Base-by-base conservation (phyloP, 2,888 invertebrate species). In the Cistogaster globosa region DNA sequence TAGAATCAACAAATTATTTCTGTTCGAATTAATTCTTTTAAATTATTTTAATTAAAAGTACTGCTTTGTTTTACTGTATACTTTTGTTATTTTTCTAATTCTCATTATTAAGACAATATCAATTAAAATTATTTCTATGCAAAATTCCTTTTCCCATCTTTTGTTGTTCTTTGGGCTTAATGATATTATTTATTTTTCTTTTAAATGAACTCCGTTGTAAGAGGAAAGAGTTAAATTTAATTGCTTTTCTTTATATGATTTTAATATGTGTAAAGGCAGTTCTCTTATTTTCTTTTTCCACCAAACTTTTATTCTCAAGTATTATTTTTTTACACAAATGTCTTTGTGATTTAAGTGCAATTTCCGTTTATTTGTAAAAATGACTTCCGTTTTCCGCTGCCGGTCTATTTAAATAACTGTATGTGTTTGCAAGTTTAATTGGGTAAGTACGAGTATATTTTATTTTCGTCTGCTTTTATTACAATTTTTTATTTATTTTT, bases 341-440 rank as follows among this genome's bases (percentile, higher is more conserved):
- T 72, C 65, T 65, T 75, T 75, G 62, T 48, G 48, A 63, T 81
- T 81, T 82, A 82, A 85, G 85, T 85, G 85, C 82, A 78, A 85
- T 82, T 85, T 85, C 85, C 82, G 75, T 82, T 85, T 75, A 79
- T 82, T 82, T 82, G 79, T 71, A 42, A 57, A 82, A 84, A 85
- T 79, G 75, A 76, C 85, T 82, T 82, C 81, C 81, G 81, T 65
- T 82, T 85, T 76, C 82, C 82, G 78, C 62, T 81, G 75, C 55
- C 62, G 68, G 68, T 81, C 68, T 75, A 36, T 68, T 36, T n/a
- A 58, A 74, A 53, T 60, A 42, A 51, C n/a, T 63, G 12, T 38
- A 51, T 80, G 67, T 58, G 69, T 77, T 53, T 69, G 68, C 36
- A 14, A 14, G 20, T 69, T 78, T 62, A 78, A 78, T 71, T 72